A percentile compares a stretch with the other conserved stretches of the same genome.
phyloP scores from a whole-genome alignment of 2,113 vertebrate genomes.

The Drymodes brunneopygia region DNA sequence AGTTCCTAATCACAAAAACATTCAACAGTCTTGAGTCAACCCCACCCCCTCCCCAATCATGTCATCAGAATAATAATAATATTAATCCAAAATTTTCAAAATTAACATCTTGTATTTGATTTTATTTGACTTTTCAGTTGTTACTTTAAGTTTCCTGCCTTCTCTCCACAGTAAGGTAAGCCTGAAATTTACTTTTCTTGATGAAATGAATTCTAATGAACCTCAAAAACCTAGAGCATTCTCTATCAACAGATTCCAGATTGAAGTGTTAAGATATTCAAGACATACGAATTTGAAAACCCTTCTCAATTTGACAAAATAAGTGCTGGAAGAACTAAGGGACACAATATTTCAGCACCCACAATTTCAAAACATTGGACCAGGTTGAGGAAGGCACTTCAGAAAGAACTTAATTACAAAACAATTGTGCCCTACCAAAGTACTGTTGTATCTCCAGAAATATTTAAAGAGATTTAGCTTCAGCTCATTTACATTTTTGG shows the following conservation, averaged over 20 bases:
- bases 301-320: neutral
- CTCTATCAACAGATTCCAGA: neutral
- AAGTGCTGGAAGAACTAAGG: neutral
- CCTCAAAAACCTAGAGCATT: neutral
- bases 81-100: neutral
- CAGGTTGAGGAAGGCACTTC: neutral
- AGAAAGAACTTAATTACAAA: neutral
- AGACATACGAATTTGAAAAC: neutral
- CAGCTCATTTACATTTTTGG: neutral
- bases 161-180: neutral
- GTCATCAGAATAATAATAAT: neutral
- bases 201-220: neutral
- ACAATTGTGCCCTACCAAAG: neutral
- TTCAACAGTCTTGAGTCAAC: neutral
- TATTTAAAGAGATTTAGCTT: neutral
- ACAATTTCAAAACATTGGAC: neutral
- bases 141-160: neutral
- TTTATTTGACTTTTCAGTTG: neutral
- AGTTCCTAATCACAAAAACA: neutral
- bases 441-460: neutral
- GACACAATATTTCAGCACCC: neutral
- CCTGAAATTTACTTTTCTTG: neutral
- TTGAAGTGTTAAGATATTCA: neutral
- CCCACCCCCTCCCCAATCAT: too few relatives aligned
- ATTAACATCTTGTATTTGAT: neutral